Base-by-base conservation (phyloP, 1,140 invertebrate genomes). In the Rhynchophorus ferrugineus region DNA sequence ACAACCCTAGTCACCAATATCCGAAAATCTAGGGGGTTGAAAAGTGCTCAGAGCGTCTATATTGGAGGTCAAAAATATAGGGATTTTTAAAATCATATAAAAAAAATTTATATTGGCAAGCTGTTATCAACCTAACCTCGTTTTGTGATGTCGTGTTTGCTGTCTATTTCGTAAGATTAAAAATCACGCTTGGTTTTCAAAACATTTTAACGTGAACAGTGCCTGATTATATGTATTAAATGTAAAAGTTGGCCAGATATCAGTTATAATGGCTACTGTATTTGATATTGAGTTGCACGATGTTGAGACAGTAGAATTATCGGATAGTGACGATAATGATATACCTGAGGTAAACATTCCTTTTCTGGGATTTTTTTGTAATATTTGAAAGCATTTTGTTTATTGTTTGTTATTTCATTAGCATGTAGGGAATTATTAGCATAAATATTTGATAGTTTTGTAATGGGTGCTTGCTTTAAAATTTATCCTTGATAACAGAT, bases 271-370 rank as follows among this genome's bases (percentile, higher is more conserved):
- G 85, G 84, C 84, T 69, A 83, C 81, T 67, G 79, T 93, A 68
- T 94, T 95, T 72, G 89, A 94, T 75, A 81, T 95, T 67, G 90
- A 95, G 72, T 74, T 93, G 62, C 83, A 85, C 59, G 75, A 77
- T 57, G 86, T 87, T 69, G 69, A 74, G 60, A 75, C 77, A 57
- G 45, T 53, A 11, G 52, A 57, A 34, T 21, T 58, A 41, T 45
- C 57, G 8, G 55, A 58, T 38, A 50, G 49, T 21, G 78, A 81
- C 54, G 80, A 79, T 61, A 89, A 92, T 71, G 85, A 82, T 62
- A 85, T 91, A 67, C 84, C 85, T 69, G 85, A 87, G 79, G 85
- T 86, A 78, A 78, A 54, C 38, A 51, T 20, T 45, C 13, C 21
- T 37, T 45, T 49, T 41, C 19, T 48, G 48, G 17, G 11, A 17